phyloP scores from a whole-genome alignment of 2,797 vertebrate genomes.

The Phyllotis vaccarum region DNA sequence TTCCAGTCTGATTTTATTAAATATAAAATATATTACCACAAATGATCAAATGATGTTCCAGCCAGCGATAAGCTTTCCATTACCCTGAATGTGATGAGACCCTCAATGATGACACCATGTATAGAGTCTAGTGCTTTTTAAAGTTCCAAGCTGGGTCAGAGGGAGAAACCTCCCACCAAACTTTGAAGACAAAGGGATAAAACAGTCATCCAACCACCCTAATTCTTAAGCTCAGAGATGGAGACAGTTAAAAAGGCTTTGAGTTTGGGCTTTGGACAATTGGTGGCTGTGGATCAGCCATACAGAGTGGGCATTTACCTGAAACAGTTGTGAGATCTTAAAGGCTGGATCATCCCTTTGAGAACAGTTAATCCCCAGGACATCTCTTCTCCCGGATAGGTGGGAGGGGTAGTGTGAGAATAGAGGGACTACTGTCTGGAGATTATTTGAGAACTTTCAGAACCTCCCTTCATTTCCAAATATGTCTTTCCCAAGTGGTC shows the following conservation, averaged over 20 bases:
- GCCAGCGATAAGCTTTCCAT: neutral
- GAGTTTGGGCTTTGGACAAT: neutral
- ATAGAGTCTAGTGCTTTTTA: conserved; percentile 5
- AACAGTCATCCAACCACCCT: neutral
- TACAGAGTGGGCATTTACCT: conserved; percentile 17
- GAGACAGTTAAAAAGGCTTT: neutral
- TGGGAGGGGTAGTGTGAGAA: too few species aligned
- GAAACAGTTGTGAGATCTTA: conserved; percentile 49
- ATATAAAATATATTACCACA: too few species aligned
- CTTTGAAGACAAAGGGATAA: conserved; percentile 52
- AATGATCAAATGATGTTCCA: conserved; percentile 54
- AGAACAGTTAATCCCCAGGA: conserved; percentile 60
- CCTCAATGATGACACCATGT: neutral
- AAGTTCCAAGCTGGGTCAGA: conserved; percentile 29
- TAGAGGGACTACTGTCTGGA: conserved; percentile 11
- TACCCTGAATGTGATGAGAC: neutral
- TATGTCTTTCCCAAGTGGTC: conserved; percentile 22
- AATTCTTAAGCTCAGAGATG: conserved; percentile 37
- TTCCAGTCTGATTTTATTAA: too few species aligned
- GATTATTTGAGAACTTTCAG: conserved; percentile 10
- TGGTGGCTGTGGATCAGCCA: conserved; percentile 21
- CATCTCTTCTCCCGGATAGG: conserved; percentile 43
- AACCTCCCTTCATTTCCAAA: neutral
- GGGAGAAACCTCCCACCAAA: neutral
- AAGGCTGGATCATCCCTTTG: conserved; percentile 1